These are phyloP conservation scores for Isaurus tuberculatus DNA, from an alignment of 92 coral and sea anemone species.

Conservation along the genomic window DNA sequence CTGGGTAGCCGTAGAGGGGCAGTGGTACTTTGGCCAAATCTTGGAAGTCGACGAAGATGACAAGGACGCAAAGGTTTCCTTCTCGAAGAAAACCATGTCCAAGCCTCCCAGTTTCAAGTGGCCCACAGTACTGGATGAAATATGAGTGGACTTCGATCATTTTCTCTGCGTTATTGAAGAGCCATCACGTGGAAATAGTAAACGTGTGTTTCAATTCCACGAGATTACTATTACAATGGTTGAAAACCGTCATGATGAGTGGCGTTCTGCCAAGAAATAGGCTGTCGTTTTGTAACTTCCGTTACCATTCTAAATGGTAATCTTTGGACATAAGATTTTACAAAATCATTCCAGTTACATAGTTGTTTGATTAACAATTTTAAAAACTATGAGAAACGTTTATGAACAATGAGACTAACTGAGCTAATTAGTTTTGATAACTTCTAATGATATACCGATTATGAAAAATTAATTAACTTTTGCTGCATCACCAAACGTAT, in stretches of 20 bases:
- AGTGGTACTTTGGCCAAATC: constrained; percentile 24
- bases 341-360: constrained; percentile 9
- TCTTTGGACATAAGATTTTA: constrained; percentile 23
- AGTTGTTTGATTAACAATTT: constrained; percentile 7
- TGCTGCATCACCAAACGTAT: constrained; percentile 21
- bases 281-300: constrained; percentile 20
- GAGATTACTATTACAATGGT: constrained; percentile 16
- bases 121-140: constrained; percentile 13
- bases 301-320: not conserved
- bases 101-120: constrained; percentile 21
- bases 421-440: constrained; percentile 12
- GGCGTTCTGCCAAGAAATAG: constrained; percentile 21
- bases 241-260: constrained; percentile 26
- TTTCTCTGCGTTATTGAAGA: constrained; percentile 27
- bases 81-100: constrained; percentile 29
- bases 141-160: constrained; percentile 13
- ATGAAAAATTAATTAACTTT: not conserved
- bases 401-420: constrained; percentile 6
- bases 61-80: constrained; percentile 23
- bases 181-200: constrained; percentile 34
- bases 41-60: constrained; percentile 27
- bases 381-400: not conserved
- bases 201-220: constrained; percentile 19
- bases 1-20: constrained; percentile 25
- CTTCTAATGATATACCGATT: not conserved